Percentiles rank a stretch among this genome's conserved stretches.
Evolutionary conservation across 2,797 vertebrate species (phyloP).

Genomic region (Micrastur ruficollis): DNA sequence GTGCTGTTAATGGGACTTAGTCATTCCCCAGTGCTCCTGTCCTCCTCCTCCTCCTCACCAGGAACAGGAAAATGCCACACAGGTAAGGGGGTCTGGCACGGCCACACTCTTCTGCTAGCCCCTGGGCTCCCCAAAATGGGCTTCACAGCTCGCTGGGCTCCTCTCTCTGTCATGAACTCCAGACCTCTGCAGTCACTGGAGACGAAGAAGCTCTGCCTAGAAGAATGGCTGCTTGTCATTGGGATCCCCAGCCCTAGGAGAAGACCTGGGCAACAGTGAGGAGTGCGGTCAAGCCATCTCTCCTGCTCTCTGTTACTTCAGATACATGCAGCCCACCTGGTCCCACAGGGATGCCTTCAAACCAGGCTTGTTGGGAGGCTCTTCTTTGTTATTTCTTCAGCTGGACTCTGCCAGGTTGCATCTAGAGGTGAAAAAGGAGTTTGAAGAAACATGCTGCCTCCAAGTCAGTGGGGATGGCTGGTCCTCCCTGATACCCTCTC

Average conservation of each 20-base stretch:
- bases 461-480: neutral
- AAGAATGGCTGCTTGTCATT: neutral
- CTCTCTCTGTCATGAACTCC: neutral
- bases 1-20: neutral
- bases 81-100: neutral
- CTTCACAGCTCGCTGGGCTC: rapidly evolving
- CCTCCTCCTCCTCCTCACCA: neutral
- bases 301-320: neutral
- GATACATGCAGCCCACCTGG: neutral
- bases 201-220: neutral
- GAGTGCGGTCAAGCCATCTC: too few species aligned
- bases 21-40: neutral
- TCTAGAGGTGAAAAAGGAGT: neutral
- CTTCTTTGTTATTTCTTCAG: neutral
- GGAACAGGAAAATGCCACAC: neutral
- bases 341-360: neutral
- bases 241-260: neutral
- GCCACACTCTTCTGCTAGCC: neutral
- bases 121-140: neutral
- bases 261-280: neutral
- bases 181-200: rapidly evolving
- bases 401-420: neutral
- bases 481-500: rapidly evolving
- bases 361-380: neutral
- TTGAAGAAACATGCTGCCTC: neutral